Base-by-base conservation (phyloP, 2,113 vertebrate genomes). In the Prolemur simus region DNA sequence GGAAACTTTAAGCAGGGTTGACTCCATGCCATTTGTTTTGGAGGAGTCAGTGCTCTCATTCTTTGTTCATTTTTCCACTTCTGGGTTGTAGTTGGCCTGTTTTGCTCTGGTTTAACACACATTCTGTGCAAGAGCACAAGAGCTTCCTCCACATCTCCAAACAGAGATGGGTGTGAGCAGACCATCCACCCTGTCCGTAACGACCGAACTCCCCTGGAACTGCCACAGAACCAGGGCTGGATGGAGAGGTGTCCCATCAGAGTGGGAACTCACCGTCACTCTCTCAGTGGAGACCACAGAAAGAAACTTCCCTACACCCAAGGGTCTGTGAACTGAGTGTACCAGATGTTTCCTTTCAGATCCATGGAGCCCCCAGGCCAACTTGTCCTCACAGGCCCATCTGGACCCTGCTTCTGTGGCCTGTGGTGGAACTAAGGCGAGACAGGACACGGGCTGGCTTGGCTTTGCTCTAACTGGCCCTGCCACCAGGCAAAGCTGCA, bases 401-500 rank as follows among this genome's bases (percentile, higher is more conserved):
- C 12, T 81, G 66, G 39, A 37, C 42, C 34, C 54, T 45, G 39
- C 32, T 15, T 91, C 76, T 64, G 29, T 47, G 60, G 27, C 9
- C 32, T 21, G 10, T 2, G 10, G 34, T 11, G 58, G 15, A 54
- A 29, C 45, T 37, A 18, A 5, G 27, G 29, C 6, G 5, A 13
- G 3, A 54, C 3, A 69, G 45, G 4, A 20, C 11, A 13, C 5
- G 0, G 56, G 37, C 37, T 13, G 5, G 58, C 0, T 0, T 11
- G 37, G 47, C 34, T 54, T 8, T 45, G 69, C 21, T 66, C 37
- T 29, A 29, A 29, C 10, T 37, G 37, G 18, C 58, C 37, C 3
- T 4, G 60, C 64, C 49, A 12, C 8, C 6, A 2, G 29, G 3
- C 5, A 10, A 32, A 42, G 34, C 87, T 58, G 39, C 9, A 6